Evolutionary conservation across 2,888 invertebrate genomes (phyloP).

Genomic region (Fragum fragum): DNA sequence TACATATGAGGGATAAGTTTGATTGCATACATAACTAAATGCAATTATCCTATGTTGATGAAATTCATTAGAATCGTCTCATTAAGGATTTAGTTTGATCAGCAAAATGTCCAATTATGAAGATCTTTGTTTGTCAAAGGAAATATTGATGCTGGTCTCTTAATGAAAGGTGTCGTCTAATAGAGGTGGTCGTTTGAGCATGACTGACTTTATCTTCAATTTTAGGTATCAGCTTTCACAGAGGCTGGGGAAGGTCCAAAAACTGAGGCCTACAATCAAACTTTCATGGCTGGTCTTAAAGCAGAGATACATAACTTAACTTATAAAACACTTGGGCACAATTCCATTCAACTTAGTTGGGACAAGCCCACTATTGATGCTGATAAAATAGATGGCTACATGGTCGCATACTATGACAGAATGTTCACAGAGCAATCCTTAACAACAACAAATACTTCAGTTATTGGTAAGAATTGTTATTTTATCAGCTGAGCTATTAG

Average conservation of each 20-base stretch:
- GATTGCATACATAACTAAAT: too few relatives aligned
- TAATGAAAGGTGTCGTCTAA: too few relatives aligned
- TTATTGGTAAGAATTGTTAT: constrained; percentile 44
- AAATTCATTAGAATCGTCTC: too few relatives aligned
- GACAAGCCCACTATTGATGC: constrained; percentile 17
- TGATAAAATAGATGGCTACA: constrained; percentile 50
- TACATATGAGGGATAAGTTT: too few relatives aligned
- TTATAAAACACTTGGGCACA: constrained; percentile 20
- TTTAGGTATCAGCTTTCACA: constrained; percentile 68
- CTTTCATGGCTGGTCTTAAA: constrained; percentile 51
- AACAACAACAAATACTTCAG: constrained; percentile 12
- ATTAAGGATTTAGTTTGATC: too few relatives aligned
- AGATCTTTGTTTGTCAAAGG: too few relatives aligned
- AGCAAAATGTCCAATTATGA: too few relatives aligned
- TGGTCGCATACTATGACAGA: constrained; percentile 52
- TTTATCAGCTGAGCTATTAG: too few relatives aligned
- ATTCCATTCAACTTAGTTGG: constrained; percentile 62
- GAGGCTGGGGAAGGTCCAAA: constrained; percentile 60
- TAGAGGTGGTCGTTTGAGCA: too few relatives aligned
- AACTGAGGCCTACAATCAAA: constrained; percentile 33
- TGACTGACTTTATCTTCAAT: too few relatives aligned
- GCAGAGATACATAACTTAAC: constrained; percentile 47
- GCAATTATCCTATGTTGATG: too few relatives aligned
- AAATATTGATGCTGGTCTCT: too few relatives aligned
- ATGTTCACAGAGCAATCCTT: constrained; percentile 32